Conservation (phyloP, 2,888 invertebrate species). For the Serripes groenlandicus region DNA sequence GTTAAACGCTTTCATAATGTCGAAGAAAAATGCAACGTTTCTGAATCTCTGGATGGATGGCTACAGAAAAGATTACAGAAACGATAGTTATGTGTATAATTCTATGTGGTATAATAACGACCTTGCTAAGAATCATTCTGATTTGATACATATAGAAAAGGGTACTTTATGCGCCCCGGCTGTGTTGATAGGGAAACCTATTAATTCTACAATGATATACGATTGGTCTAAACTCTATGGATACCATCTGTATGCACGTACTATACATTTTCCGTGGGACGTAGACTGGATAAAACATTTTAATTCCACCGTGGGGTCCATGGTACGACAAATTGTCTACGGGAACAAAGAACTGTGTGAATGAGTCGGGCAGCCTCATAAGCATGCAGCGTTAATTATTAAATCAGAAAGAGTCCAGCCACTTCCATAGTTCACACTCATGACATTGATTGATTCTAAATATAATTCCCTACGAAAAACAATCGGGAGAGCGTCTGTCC, state of each 20-base stretch:
- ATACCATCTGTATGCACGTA: slow-evolving; percentile 4
- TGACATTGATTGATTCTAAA: too few relatives aligned
- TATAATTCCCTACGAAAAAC: too few relatives aligned
- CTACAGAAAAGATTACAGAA: slow-evolving; percentile 18
- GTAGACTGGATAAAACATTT: slow-evolving; percentile 21
- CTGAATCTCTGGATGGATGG: slow-evolving; percentile 33
- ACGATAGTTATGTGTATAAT: slow-evolving; percentile 21
- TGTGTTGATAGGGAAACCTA: not conserved
- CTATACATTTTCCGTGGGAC: slow-evolving; percentile 21
- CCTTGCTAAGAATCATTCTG: not conserved
- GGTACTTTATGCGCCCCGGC: slow-evolving; percentile 9
- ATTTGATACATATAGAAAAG: not conserved
- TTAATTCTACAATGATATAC: slow-evolving; percentile 4
- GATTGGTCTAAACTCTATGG: slow-evolving; percentile 2
- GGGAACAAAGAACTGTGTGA: slow-evolving; percentile 40
- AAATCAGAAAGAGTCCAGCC: too few relatives aligned
- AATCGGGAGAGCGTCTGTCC: too few relatives aligned
- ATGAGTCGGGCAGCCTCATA: not conserved
- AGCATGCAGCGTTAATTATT: too few relatives aligned
- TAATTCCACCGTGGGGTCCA: slow-evolving; percentile 28
- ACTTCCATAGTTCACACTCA: too few relatives aligned
- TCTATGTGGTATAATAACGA: slow-evolving; percentile 20
- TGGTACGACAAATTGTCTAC: slow-evolving; percentile 19
- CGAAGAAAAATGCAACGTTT: slow-evolving; percentile 20
- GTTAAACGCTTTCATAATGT: slow-evolving; percentile 24